Evolutionary conservation across 2,797 vertebrate species (phyloP), one percentile per base, ranked within the genome.

Genomic region (Mormyrus hasselquistii): DNA sequence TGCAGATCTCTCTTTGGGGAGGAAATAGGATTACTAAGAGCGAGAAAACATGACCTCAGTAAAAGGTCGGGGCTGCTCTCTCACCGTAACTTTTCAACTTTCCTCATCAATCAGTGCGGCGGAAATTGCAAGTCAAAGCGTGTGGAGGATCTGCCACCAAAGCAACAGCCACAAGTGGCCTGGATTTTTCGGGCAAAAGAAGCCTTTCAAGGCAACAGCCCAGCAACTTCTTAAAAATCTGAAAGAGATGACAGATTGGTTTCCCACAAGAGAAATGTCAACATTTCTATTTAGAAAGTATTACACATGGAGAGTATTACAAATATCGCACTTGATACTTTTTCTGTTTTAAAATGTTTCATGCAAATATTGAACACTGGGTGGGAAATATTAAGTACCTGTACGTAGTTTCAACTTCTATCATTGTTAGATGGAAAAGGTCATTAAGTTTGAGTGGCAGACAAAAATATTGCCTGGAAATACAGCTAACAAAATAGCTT

Each of bases 121-220:
- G 88, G 91, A 94, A 95, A 95, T 89, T 91, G 89, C 41, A 92
- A 65, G 88, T 92, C 83, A 89, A 14, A 88, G 3, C 79, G 90
- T 91, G 91, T 59, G 53, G 89, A 91, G 65, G 0, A 2, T 87
- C 92, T 88, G 89, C 90, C 90, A 38, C 84, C 91, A 92, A 73
- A 93, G 89, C n/a, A 12, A 52, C 29, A 62, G 59, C 22, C 7
- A 34, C 53, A 52, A 79, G 44, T 6, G 62, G 62, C 57, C 34
- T 29, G 69, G 22, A 59, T 87, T 65, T 88, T 86, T 87, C 38
- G n/a, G 34, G 76, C 86, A 88, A 83, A 89, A 34, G 65, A 34
- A 59, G 34, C 83, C 53, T 87, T 59, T 83, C 52, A 44, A 82
- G 88, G 50, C 7, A 87, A 34, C 8, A 65, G 79, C 25, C 52